Percentiles rank a stretch among this genome's conserved stretches.
These are phyloP conservation scores for Drosophila pegasa DNA, from an alignment of 2,888 invertebrate species.

Conservation along the genomic window DNA sequence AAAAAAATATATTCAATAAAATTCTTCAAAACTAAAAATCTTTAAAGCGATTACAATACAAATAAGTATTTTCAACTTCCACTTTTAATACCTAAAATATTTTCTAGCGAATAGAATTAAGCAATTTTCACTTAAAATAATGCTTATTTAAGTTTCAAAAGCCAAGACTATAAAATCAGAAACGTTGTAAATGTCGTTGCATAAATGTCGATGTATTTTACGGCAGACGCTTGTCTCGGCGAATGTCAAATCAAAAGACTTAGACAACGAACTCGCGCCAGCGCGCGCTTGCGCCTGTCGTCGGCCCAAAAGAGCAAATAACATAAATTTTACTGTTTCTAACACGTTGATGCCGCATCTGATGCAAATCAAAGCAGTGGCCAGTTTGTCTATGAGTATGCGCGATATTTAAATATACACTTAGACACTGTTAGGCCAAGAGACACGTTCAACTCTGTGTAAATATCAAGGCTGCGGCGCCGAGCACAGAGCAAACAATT, in stretches of 20 bases:
- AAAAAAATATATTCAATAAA: not conserved
- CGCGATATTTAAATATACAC: slow-evolving; percentile 48
- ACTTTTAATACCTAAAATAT: not conserved
- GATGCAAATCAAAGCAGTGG: slow-evolving; percentile 68
- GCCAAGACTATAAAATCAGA: slow-evolving; percentile 45
- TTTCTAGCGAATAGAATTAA: slow-evolving; percentile 22
- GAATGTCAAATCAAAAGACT: slow-evolving; percentile 66
- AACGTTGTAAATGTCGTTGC: slow-evolving; percentile 65
- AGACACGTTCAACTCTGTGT: slow-evolving; percentile 65
- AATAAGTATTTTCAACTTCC: not conserved
- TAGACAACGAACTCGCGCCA: slow-evolving; percentile 45
- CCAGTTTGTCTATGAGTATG: slow-evolving; percentile 27
- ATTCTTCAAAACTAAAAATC: too few relatives aligned
- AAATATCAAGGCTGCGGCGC: slow-evolving; percentile 69
- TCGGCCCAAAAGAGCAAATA: slow-evolving; percentile 48
- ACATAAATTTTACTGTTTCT: slow-evolving; percentile 67
- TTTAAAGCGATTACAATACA: not conserved
- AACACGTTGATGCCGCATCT: slow-evolving; percentile 38
- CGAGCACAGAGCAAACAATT: slow-evolving; percentile 54
- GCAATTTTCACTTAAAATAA: slow-evolving; percentile 23
- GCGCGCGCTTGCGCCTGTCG: not conserved
- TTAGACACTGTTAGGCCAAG: slow-evolving; percentile 43
- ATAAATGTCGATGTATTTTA: slow-evolving; percentile 45
- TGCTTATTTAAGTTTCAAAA: slow-evolving; percentile 14
- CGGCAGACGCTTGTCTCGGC: slow-evolving; percentile 19